Percentiles rank a stretch among this genome's conserved stretches.
phyloP scores from a whole-genome alignment of 1,140 invertebrate genomes.

The Hetaerina americana region DNA sequence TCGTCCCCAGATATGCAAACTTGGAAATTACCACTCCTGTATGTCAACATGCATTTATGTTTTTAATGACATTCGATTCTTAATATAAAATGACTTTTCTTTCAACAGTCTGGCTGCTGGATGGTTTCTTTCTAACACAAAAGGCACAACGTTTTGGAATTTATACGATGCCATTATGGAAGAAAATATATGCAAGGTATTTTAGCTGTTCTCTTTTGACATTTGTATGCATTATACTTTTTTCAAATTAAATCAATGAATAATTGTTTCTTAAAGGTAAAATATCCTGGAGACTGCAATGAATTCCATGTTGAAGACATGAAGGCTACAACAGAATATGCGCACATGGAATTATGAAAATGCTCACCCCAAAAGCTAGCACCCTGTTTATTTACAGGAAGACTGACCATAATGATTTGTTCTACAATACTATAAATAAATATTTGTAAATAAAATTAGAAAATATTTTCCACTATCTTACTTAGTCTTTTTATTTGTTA shows the following conservation, averaged over 20 bases:
- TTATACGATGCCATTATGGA: slow-evolving; percentile 45
- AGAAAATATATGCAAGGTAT: slow-evolving; percentile 43
- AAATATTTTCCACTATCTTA: no score
- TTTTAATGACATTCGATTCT: no score
- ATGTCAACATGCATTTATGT: no score
- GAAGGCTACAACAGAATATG: slow-evolving; percentile 62
- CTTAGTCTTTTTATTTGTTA: no score
- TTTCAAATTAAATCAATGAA: slow-evolving; percentile 7
- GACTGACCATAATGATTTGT: no score
- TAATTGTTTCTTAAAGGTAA: slow-evolving; percentile 39
- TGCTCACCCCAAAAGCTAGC: no score
- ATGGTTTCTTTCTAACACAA: slow-evolving; percentile 49
- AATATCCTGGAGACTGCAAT: slow-evolving; percentile 54
- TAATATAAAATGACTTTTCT: slow-evolving; percentile 9
- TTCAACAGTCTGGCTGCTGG: slow-evolving; percentile 50
- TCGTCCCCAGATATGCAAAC: no score
- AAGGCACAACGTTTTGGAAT: slow-evolving; percentile 43
- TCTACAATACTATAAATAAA: no score
- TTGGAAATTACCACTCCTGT: no score
- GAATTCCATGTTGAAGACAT: slow-evolving; percentile 66
- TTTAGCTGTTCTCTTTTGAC: slow-evolving; percentile 11
- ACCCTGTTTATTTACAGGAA: no score
- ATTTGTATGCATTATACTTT: slow-evolving; percentile 9
- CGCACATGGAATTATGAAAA: slow-evolving; percentile 62
- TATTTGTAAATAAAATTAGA: background rate